Percentiles rank a stretch among this genome's conserved stretches.
Evolutionary conservation across 2,113 vertebrate species (phyloP).

Genomic region (Leucopsar rothschildi): DNA sequence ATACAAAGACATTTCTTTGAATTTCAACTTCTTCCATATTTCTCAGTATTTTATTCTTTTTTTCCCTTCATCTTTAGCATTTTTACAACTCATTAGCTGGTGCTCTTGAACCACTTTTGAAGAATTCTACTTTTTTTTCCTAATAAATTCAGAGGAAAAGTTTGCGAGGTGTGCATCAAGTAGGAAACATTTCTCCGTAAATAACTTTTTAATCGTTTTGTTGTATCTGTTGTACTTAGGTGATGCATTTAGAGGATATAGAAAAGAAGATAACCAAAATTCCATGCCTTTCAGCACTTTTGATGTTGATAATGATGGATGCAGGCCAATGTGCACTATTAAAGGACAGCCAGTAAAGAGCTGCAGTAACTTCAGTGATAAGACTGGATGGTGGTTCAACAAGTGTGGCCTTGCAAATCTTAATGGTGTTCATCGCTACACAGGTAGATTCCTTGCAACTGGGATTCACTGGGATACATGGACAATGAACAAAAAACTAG

Average conservation of each 20-base stretch:
- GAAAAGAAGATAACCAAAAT: constrained; percentile 87
- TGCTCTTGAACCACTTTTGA: background rate
- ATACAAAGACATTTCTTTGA: background rate
- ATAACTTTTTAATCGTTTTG: background rate
- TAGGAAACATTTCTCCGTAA: background rate
- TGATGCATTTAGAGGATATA: constrained; percentile 85
- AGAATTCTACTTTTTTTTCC: background rate
- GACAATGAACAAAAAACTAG: constrained; percentile 72
- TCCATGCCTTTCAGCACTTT: constrained; percentile 87
- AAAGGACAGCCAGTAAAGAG: constrained; percentile 77
- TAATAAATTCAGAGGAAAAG: background rate
- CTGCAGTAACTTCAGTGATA: constrained; percentile 80
- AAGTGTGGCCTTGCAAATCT: constrained; percentile 88
- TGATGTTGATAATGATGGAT: constrained; percentile 89
- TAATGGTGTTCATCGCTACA: constrained; percentile 77
- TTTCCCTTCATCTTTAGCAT: background rate
- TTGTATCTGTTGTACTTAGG: constrained; percentile 68
- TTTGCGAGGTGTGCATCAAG: background rate
- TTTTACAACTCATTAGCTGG: background rate
- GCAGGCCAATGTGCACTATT: constrained; percentile 78
- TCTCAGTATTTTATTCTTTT: background rate
- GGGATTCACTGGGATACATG: constrained; percentile 88
- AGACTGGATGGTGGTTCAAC: constrained; percentile 91
- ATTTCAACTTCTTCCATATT: background rate
- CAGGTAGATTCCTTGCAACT: constrained; percentile 65